Evolutionary conservation across 2,888 invertebrate species (phyloP).

Genomic region (Agrilus cyanescens): DNA sequence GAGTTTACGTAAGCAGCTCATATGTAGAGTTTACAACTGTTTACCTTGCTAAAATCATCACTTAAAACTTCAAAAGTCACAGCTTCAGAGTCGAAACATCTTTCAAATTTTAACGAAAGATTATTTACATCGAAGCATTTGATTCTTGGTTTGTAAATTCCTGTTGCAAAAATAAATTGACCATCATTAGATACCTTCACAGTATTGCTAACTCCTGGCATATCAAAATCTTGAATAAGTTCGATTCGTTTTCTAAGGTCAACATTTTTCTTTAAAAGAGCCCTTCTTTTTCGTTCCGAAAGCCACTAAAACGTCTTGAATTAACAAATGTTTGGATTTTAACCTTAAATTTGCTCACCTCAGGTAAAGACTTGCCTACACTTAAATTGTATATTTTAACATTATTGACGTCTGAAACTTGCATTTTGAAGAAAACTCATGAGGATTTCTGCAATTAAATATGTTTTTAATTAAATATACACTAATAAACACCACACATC

Average conservation of each 20-base stretch:
- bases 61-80: conserved; percentile 86
- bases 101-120: conserved; percentile 92
- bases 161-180: conserved; percentile 83
- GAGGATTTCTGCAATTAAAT: not conserved
- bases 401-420: conserved; percentile 86
- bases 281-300: conserved; percentile 69
- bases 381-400: conserved; percentile 97
- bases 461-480: too few species aligned
- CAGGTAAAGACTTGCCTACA: conserved; percentile 91
- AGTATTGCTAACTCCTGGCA: conserved; percentile 87
- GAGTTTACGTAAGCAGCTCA: too few species aligned
- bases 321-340: not conserved
- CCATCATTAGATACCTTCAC: conserved; percentile 82
- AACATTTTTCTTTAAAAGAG: conserved; percentile 75
- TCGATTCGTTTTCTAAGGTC: conserved; percentile 86
- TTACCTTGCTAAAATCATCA: conserved; percentile 92
- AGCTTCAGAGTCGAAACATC: conserved; percentile 94
- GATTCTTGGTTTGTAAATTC: conserved; percentile 91
- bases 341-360: conserved; percentile 49
- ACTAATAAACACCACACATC: too few species aligned
- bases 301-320: conserved; percentile 57
- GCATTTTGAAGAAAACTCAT: conserved; percentile 48
- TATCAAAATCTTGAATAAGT: conserved; percentile 97
- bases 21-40: conserved; percentile 3
- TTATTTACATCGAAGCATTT: conserved; percentile 95